Evolutionary conservation across 2,888 invertebrate species (phyloP), one percentile per base, ranked within the genome.

Genomic region (Chrysotoxum bicinctum): DNA sequence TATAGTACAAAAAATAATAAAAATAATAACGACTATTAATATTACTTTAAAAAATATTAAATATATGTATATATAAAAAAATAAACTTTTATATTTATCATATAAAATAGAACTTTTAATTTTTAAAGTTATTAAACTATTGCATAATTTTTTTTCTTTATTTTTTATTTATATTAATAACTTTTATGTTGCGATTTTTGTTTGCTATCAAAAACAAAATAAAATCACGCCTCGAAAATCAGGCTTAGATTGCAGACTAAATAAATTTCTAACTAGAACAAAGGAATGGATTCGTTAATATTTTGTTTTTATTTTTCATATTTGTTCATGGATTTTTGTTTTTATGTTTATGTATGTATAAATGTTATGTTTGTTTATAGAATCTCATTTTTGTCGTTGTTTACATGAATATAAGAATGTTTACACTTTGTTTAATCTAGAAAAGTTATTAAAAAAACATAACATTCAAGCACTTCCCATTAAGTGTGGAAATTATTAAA

Each of bases 171-270:
- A 40, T 23, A 40, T 60, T 23, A 26, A 40, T 10, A 64, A 23
- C 3, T 30, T 30, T 19, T 9, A 45, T 30, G 21, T 37, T 37
- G 21, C 7, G 37, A 58, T 68, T 58, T 50, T 80, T 80, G 14
- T 19, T 79, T 64, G 40, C 48, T 85, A 50, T 83, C 87, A 87
- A 88, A 88, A 89, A 87, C 88, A 89, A 19, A 12, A 40, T 16
- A 40, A 16, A 37, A 60, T 40, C 89, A 90, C 89, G 69, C 74
- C 84, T 84, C 89, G 88, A 90, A 89, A 87, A 88, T 88, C 87
- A 90, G 89, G 70, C 77, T 26, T 10, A 40, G 12, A 32, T 73
- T 77, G 82, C 60, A 69, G 83, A 79, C 69, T 79, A 56, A 77
- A 54, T 68, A 58, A 45, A 45, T 72, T 70, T 78, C 78, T 74